A percentile compares a stretch with the other conserved stretches of the same genome.
These are phyloP conservation scores for Coryphaenoides rupestris DNA, from an alignment of 2,113 vertebrate genomes.

Conservation along the genomic window DNA sequence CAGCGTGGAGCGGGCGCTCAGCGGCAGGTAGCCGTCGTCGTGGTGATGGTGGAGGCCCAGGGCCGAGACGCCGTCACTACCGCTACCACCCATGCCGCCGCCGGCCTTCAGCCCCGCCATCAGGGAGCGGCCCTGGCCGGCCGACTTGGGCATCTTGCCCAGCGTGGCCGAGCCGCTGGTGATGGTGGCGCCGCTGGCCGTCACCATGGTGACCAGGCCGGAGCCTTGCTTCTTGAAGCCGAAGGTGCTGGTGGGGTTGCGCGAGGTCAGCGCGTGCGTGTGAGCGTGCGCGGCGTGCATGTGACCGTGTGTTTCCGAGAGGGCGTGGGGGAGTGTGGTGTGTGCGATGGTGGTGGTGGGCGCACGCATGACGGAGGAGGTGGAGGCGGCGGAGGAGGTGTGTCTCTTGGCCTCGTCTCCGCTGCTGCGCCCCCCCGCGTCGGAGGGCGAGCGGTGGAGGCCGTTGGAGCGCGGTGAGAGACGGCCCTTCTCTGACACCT, in stretches of 20 bases:
- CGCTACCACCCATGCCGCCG: slow-evolving; percentile 23
- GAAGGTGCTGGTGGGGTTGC: slow-evolving; percentile 84
- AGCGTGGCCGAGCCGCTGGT: slow-evolving; percentile 94
- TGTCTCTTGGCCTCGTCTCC: slow-evolving; percentile 88
- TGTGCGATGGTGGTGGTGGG: slow-evolving; percentile 47
- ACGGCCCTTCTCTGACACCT: slow-evolving; percentile 94
- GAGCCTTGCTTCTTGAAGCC: slow-evolving; percentile 94
- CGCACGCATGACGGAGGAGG: slow-evolving; percentile 33
- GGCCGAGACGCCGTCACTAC: slow-evolving; percentile 67
- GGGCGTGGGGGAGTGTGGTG: slow-evolving; percentile 8
- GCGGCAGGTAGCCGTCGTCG: slow-evolving; percentile 86
- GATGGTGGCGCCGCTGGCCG: slow-evolving; percentile 90
- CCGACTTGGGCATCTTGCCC: slow-evolving; percentile 96
- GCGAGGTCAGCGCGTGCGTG: slow-evolving; percentile 56
- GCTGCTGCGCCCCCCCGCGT: slow-evolving; percentile 89
- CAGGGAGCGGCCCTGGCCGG: slow-evolving; percentile 68
- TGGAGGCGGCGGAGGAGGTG: slow-evolving; percentile 34
- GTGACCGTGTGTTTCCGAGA: slow-evolving; percentile 24
- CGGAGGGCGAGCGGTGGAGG: slow-evolving; percentile 91
- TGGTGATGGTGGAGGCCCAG: slow-evolving; percentile 88
- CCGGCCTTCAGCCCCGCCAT: slow-evolving; percentile 73
- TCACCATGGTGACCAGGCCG: slow-evolving; percentile 85
- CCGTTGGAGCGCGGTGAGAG: slow-evolving; percentile 84
- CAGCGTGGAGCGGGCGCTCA: slow-evolving; percentile 87
- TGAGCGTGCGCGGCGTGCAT: slow-evolving; percentile 39